Percentiles rank a stretch among this genome's conserved stretches.
Evolutionary conservation across 2,113 vertebrate genomes (phyloP).

Genomic region (Trematomus loennbergii): DNA sequence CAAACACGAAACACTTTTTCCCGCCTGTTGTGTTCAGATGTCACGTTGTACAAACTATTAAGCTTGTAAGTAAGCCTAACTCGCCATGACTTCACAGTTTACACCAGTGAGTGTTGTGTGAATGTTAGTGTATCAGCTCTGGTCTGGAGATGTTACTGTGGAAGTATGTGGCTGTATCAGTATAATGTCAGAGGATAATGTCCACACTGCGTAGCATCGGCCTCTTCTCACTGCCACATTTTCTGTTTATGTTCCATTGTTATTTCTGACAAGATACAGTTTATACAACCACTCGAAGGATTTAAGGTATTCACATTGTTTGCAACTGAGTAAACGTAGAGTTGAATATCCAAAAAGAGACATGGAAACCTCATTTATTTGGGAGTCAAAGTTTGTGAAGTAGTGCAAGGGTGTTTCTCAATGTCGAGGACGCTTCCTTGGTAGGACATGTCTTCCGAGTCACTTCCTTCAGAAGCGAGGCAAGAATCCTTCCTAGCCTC

Average conservation of each 20-base stretch:
- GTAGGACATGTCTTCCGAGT: no score
- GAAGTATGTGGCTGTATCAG: neutral
- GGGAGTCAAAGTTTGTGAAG: neutral
- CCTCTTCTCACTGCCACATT: neutral
- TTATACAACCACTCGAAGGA: constrained; percentile 37
- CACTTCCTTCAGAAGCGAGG: no score
- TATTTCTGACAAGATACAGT: constrained; percentile 41
- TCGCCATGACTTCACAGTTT: constrained; percentile 2
- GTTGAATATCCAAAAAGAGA: constrained; percentile 14
- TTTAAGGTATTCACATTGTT: constrained; percentile 30
- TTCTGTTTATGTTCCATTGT: constrained; percentile 69
- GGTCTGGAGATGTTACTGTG: constrained; percentile 14
- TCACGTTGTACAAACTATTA: neutral
- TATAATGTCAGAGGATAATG: constrained; percentile 38
- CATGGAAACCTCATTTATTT: constrained; percentile 1
- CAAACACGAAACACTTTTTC: neutral
- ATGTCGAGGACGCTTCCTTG: no score
- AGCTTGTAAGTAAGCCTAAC: neutral
- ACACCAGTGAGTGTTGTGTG: constrained; percentile 40
- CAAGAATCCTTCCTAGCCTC: no score
- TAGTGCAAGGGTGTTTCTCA: neutral
- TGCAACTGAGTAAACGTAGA: constrained; percentile 37
- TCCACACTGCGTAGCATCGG: constrained; percentile 24
- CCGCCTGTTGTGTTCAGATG: neutral
- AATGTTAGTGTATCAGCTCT: constrained; percentile 2